phyloP scores from a whole-genome alignment of 2,797 vertebrate species.

The Urophycis tenuis region DNA sequence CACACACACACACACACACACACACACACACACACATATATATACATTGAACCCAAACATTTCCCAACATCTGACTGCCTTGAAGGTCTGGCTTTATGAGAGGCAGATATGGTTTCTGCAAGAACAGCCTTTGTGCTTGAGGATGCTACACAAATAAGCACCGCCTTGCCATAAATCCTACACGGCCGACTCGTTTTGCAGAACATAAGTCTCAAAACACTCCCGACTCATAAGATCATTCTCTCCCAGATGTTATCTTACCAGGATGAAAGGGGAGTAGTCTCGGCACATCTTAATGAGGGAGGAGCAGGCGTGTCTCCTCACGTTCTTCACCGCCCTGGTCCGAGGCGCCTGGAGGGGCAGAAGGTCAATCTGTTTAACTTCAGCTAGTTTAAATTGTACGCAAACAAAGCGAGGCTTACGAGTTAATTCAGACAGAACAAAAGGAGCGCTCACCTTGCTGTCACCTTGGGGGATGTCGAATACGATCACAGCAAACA shows the following conservation, averaged over 20 bases:
- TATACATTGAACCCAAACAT: neutral
- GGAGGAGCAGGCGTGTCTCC: conserved; percentile 89
- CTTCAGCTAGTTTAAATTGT: neutral
- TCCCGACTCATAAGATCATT: neutral
- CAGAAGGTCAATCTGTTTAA: neutral
- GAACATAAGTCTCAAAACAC: neutral
- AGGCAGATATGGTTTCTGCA: neutral
- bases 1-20: no score
- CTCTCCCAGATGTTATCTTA: conserved; percentile 49
- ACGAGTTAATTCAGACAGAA: neutral
- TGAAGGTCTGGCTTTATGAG: neutral
- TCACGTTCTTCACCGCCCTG: conserved; percentile 87
- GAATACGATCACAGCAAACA: conserved; percentile 87
- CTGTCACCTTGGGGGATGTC: conserved; percentile 77
- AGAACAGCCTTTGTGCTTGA: neutral
- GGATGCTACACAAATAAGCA: neutral
- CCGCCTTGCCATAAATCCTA: neutral
- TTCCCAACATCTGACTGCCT: neutral
- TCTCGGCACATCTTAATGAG: conserved; percentile 94
- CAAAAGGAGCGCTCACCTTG: conserved; percentile 70
- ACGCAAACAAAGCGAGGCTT: neutral
- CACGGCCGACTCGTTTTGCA: neutral
- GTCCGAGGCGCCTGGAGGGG: conserved; percentile 78
- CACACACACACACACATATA: no score
- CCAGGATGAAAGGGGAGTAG: conserved; percentile 86